Conservation (phyloP, 2,888 invertebrate species). For the Cantharis flavilabris region DNA sequence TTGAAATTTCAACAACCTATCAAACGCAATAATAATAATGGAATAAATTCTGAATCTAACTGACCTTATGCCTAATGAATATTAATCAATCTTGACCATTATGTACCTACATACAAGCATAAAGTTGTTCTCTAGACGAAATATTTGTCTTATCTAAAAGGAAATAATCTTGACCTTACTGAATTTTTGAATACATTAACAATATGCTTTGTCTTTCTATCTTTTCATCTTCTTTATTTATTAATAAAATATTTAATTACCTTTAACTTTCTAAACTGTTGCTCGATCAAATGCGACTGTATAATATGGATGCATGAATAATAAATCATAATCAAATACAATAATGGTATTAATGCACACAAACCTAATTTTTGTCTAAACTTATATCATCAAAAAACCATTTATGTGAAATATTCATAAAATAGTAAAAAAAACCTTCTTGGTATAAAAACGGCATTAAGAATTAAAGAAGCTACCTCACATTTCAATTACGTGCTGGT, state of each 20-base stretch:
- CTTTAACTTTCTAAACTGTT: not conserved
- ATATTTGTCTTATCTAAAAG: not conserved
- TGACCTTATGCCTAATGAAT: slow-evolving; percentile 2
- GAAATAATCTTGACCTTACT: not conserved
- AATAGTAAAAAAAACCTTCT: not conserved
- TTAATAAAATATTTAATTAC: not conserved
- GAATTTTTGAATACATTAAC: not conserved
- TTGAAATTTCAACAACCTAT: not conserved
- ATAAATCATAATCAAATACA: not conserved
- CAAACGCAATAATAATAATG: not conserved
- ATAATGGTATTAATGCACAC: not conserved
- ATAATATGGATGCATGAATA: not conserved
- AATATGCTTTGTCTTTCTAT: not conserved
- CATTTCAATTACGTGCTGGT: not conserved
- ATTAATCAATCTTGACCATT: not conserved
- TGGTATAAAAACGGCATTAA: too few relatives aligned
- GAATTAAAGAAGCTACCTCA: not conserved
- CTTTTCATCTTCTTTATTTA: not conserved
- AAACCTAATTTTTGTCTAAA: not conserved
- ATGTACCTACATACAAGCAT: not conserved
- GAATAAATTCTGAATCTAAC: not conserved
- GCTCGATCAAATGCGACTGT: not conserved
- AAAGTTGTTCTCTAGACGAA: not conserved
- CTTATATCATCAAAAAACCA: not conserved
- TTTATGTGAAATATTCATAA: not conserved